Percentiles rank a stretch among this genome's conserved stretches.
Conservation (phyloP, 2,797 vertebrate genomes). For the Anguilla megastoma region DNA sequence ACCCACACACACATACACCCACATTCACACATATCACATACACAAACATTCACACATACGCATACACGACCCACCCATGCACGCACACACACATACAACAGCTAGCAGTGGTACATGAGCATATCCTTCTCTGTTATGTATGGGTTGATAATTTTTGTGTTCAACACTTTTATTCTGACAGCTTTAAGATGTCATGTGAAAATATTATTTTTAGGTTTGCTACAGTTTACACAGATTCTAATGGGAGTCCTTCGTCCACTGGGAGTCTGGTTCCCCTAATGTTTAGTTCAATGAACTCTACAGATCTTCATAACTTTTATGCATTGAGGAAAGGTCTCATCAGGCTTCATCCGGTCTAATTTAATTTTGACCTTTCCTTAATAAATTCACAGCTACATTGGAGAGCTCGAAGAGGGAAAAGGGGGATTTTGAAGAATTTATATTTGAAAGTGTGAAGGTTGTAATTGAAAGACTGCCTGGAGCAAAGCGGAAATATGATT, state of each 20-base stretch:
- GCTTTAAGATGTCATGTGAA: background rate
- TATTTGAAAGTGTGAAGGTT: background rate
- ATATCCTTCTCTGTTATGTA: background rate
- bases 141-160: background rate
- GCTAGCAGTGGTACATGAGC: background rate
- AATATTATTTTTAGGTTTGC: background rate
- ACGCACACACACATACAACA: background rate
- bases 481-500: background rate
- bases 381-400: background rate
- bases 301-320: background rate
- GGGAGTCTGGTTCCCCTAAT: background rate
- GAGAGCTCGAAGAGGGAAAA: background rate
- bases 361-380: conserved; percentile 11
- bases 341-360: background rate
- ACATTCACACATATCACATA: background rate
- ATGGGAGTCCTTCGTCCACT: background rate
- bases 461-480: conserved; percentile 10
- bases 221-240: background rate
- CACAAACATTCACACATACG: too few relatives aligned
- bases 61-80: too few relatives aligned
- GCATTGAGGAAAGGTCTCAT: background rate
- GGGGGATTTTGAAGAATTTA: background rate
- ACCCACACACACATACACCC: background rate
- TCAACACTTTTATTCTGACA: background rate
- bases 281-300: background rate